These are phyloP conservation scores for Triops longicaudatus DNA, from an alignment of 1,140 invertebrate genomes.

Conservation along the genomic window DNA sequence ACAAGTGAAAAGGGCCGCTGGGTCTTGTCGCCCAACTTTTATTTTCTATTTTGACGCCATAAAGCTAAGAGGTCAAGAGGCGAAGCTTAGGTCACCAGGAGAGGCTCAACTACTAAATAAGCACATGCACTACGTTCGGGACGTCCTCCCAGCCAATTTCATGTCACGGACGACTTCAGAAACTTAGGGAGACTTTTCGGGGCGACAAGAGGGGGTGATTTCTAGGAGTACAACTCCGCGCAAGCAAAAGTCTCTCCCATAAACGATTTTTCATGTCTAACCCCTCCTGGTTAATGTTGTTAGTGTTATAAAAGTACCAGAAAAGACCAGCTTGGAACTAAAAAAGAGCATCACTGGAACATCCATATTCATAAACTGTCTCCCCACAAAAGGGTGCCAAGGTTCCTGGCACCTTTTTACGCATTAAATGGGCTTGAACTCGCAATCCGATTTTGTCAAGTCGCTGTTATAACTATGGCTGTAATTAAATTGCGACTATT, in stretches of 20 bases:
- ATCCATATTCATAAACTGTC: conserved; percentile 13
- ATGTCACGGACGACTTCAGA: background rate
- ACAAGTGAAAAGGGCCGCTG: no score
- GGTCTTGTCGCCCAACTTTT: background rate
- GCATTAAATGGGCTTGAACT: background rate
- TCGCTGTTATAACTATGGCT: background rate
- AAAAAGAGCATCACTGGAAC: background rate
- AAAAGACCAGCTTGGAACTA: background rate
- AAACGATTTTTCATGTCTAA: conserved; percentile 8
- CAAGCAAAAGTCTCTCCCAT: background rate
- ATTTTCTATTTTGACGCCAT: conserved; percentile 15
- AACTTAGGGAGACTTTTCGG: background rate
- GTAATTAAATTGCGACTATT: background rate
- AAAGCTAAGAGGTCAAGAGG: background rate
- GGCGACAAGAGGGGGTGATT: background rate
- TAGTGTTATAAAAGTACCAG: background rate
- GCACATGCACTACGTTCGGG: background rate
- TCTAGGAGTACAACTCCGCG: background rate
- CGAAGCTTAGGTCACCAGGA: background rate
- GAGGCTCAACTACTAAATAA: background rate
- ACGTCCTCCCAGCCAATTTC: background rate
- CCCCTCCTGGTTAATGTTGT: background rate
- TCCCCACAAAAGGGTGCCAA: background rate
- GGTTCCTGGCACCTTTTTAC: background rate
- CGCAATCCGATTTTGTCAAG: no score